Conservation (phyloP, 2,797 vertebrate species). For the Aeoliscus strigatus region DNA sequence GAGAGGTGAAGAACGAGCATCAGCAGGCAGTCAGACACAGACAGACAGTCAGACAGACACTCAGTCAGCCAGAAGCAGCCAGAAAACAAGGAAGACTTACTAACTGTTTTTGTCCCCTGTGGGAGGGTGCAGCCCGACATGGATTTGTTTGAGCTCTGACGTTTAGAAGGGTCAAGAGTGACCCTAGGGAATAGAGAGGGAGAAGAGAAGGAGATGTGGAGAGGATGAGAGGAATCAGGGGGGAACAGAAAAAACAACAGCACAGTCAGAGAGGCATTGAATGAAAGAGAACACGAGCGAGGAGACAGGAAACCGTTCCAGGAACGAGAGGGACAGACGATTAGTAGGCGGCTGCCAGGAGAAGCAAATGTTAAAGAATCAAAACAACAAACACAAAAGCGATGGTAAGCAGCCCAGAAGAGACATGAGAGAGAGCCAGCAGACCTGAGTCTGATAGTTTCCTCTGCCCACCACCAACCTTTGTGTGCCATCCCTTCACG, state of each 20-base stretch:
- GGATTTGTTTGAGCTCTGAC: conserved; percentile 94
- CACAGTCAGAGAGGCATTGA: conserved; percentile 42
- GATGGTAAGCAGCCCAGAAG: conserved; percentile 56
- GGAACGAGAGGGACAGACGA: conserved; percentile 38
- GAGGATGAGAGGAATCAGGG: conserved; percentile 56
- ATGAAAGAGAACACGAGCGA: conserved; percentile 33
- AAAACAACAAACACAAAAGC: conserved; percentile 52
- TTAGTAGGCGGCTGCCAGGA: conserved; percentile 57
- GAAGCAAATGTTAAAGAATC: conserved; percentile 64
- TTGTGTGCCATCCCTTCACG: too few species aligned
- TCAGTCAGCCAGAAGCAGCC: conserved; percentile 58
- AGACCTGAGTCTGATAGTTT: conserved; percentile 45
- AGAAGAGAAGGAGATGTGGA: conserved; percentile 59
- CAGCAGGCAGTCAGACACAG: too few species aligned
- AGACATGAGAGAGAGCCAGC: conserved; percentile 23
- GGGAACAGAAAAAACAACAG: conserved; percentile 27
- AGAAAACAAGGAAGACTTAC: conserved; percentile 85
- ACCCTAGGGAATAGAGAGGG: conserved; percentile 81
- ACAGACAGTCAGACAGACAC: conserved; percentile 37
- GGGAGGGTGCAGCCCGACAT: conserved; percentile 91
- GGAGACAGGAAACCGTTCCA: conserved; percentile 15
- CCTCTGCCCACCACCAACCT: not conserved
- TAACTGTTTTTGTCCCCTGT: conserved; percentile 95
- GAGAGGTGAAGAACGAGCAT: too few species aligned
- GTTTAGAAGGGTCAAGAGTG: conserved; percentile 97